Conservation (phyloP, 2,113 vertebrate species). For the Rousettus leschenaultii region DNA sequence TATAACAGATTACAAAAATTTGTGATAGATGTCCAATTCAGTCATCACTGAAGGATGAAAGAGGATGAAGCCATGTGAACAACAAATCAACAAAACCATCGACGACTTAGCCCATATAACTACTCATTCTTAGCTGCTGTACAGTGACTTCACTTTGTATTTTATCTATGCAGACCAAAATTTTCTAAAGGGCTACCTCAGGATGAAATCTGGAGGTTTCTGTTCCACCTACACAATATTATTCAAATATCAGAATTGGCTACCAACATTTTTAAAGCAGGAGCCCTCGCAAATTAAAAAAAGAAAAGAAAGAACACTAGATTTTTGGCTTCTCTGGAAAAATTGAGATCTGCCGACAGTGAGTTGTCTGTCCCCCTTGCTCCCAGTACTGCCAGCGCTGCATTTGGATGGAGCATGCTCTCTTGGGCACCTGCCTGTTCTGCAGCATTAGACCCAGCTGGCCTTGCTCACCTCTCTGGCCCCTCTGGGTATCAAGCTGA, state of each 20-base stretch:
- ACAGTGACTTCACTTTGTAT: too few species aligned
- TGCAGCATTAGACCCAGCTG: too few species aligned
- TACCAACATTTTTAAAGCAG: not conserved
- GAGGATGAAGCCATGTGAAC: not conserved
- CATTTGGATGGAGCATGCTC: fast-evolving
- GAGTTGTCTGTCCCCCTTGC: not conserved
- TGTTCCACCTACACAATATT: not conserved
- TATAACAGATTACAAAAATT: not conserved
- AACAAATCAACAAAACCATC: not conserved
- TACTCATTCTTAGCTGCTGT: not conserved
- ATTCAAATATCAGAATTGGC: not conserved
- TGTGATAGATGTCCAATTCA: not conserved
- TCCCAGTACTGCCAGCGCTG: fast-evolving
- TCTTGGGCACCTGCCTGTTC: too few species aligned
- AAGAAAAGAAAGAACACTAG: not conserved
- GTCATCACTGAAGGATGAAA: not conserved
- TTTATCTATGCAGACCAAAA: not conserved
- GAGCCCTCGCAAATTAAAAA: not conserved
- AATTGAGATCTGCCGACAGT: not conserved
- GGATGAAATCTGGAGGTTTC: not conserved
- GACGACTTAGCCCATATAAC: not conserved
- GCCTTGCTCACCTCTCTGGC: not conserved
- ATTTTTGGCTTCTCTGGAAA: not conserved
- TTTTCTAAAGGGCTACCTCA: not conserved
- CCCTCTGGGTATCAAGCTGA: not conserved